Evolutionary conservation across 2,888 invertebrate genomes (phyloP).

Genomic region (Cantharis nigra): DNA sequence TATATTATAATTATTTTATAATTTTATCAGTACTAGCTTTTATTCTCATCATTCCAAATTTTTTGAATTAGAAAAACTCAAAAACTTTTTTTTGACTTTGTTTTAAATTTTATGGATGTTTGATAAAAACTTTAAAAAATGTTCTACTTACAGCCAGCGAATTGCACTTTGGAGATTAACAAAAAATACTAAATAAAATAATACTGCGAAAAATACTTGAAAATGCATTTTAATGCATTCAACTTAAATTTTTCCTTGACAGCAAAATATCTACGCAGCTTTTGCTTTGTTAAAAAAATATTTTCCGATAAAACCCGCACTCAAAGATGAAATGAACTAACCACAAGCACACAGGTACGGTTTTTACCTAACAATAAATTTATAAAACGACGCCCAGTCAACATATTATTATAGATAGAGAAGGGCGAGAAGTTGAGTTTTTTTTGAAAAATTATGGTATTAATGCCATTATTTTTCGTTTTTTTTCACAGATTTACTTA

Average conservation of each 20-base stretch:
- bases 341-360: background rate
- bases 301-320: background rate
- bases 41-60: too few relatives aligned
- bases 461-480: too few relatives aligned
- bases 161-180: slow-evolving; percentile 38
- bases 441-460: background rate
- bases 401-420: background rate
- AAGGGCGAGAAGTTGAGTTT: background rate
- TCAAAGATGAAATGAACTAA: background rate
- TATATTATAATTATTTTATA: too few relatives aligned
- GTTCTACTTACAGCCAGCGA: slow-evolving; percentile 46
- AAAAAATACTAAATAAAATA: slow-evolving; percentile 23
- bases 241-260: background rate
- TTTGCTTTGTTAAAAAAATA: background rate
- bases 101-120: too few relatives aligned
- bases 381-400: background rate
- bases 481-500: too few relatives aligned
- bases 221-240: slow-evolving; percentile 18
- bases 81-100: too few relatives aligned
- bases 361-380: background rate
- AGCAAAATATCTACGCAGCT: background rate
- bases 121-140: background rate
- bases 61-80: too few relatives aligned
- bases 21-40: too few relatives aligned
- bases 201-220: slow-evolving; percentile 16